Base-by-base conservation (phyloP, 2,113 vertebrate species). In the Solea senegalensis region DNA sequence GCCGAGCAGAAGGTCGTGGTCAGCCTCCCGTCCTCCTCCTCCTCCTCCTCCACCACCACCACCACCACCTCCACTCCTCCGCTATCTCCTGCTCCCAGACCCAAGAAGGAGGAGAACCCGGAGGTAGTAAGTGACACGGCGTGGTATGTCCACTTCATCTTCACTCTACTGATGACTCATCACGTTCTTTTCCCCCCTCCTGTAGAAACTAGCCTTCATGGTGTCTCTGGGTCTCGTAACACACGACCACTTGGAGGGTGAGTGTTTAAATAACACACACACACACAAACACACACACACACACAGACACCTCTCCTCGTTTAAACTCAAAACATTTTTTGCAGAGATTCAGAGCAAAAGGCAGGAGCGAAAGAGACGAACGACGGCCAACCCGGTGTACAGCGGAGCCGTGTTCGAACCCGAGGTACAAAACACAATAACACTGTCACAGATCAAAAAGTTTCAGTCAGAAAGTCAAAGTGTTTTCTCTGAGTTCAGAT, bases 131-230 rank as follows among this genome's bases (percentile, higher is more conserved):
- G 9, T 3, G 49, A 27, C 55, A 13, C 53, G 21, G 21, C 21
- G 3, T 26, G 21, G 13, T 7, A 9, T 15, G 8, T 13, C 8
- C 2, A 5, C 15, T 2, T 44, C 43, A n/a, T 49, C 4, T 49
- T 8, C 10, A 13, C 2, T 2, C 50, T 21, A 8, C 45, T 13
- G 12, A 46, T 2, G 50, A 16, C n/a, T 52, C 50, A 8, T 52
- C 12, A 16, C 55, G 3, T 78, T 34, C 21, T 21, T 21, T 21
- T 21, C 21, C 21, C 21, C 72, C 2, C 52, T 39, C 40, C 26
- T 68, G 75, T 84, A 99, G 97, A 99, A 99, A 98, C 95, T 98
- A 91, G 96, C 97, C 92, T 99, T 98, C 91, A 98, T 99, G 97
- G 96, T 98, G 83, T 98, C 97, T 80, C 89, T 99, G 71, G 97